phyloP scores from a whole-genome alignment of 35 echinoderm and acorn worm genomes.

The Heliocidaris tuberculata region DNA sequence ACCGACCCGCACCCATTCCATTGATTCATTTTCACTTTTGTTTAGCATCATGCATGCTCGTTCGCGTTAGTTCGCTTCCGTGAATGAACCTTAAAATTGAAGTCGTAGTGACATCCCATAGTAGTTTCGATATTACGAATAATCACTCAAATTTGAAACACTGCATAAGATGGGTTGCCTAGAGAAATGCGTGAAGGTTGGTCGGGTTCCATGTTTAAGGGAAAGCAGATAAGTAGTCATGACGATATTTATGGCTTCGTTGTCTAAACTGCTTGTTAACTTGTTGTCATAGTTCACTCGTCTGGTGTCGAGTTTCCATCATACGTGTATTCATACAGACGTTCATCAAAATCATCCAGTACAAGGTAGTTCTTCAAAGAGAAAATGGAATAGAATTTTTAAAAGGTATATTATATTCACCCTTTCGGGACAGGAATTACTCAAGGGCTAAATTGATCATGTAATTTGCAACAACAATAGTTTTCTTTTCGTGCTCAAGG shows the following conservation, averaged over 20 bases:
- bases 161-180: not conserved
- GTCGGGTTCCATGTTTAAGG: not conserved
- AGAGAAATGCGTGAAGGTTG: not conserved
- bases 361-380: constrained; percentile 66
- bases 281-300: not conserved
- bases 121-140: not conserved
- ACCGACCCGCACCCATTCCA: not conserved
- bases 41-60: not conserved
- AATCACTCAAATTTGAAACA: not conserved
- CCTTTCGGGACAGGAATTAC: no score
- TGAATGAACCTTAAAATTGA: not conserved
- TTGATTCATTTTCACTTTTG: not conserved
- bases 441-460: no score
- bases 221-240: not conserved
- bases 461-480: no score
- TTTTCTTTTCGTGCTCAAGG: no score
- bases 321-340: constrained; percentile 71
- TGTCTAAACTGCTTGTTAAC: not conserved
- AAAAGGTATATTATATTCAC: no score
- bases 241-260: not conserved
- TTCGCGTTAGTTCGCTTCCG: not conserved
- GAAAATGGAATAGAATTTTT: not conserved
- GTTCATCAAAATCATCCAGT: constrained; percentile 70
- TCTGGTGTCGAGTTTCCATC: constrained; percentile 44
- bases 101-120: not conserved